Conservation (phyloP, 2,888 invertebrate species). For the Lamellibrachia satsuma region DNA sequence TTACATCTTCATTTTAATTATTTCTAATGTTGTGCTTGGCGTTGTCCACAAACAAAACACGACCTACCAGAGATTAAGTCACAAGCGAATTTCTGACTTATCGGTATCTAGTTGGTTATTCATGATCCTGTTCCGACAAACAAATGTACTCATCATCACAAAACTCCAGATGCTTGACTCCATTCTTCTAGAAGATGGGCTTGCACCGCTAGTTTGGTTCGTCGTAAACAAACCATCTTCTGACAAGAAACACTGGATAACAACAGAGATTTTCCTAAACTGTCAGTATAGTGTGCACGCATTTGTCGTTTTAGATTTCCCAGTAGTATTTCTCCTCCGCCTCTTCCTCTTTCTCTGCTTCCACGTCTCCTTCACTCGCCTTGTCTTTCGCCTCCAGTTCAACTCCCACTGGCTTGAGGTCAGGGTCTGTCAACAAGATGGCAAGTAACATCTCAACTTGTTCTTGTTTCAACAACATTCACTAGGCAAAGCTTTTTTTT, state of each 20-base stretch:
- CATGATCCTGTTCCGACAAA: neutral
- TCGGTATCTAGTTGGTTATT: neutral
- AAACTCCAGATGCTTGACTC: neutral
- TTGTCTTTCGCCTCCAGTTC: constrained; percentile 29
- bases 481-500: too few species aligned
- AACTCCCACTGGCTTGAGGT: constrained; percentile 35
- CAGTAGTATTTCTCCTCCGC: constrained; percentile 36
- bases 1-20: neutral
- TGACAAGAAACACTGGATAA: neutral
- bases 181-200: neutral
- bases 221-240: neutral
- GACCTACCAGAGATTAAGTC: neutral
- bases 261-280: constrained; percentile 3
- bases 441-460: too few species aligned
- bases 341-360: constrained; percentile 24
- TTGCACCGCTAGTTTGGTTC: neutral
- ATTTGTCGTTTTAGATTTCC: constrained; percentile 28
- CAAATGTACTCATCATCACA: neutral
- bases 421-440: constrained; percentile 34
- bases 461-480: too few species aligned
- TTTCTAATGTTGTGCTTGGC: neutral
- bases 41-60: neutral
- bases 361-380: neutral
- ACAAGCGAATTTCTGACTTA: neutral
- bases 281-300: neutral